phyloP scores from a whole-genome alignment of 2,888 invertebrate species.

The Dryobotodes eremita region DNA sequence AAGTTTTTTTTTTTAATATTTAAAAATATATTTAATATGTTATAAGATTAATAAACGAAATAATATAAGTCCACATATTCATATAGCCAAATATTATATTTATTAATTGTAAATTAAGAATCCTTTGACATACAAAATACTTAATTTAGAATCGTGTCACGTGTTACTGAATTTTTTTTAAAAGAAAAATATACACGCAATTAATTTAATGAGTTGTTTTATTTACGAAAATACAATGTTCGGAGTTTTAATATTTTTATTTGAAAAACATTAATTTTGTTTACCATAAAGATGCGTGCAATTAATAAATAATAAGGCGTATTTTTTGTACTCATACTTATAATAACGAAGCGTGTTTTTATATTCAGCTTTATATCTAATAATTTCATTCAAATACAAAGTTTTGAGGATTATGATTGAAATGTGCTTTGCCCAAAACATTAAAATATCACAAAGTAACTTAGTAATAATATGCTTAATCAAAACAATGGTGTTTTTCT shows the following conservation, averaged over 20 bases:
- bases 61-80: no score
- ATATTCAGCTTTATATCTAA: not conserved
- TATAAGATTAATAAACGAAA: no score
- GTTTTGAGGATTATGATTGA: not conserved
- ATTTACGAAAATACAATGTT: not conserved
- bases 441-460: not conserved
- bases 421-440: not conserved
- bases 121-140: conserved; percentile 10
- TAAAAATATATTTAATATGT: no score
- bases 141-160: no score
- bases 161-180: conserved; percentile 25
- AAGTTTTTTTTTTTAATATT: no score
- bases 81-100: not conserved
- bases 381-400: not conserved
- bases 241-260: conserved; percentile 2
- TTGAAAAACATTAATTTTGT: not conserved
- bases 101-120: conserved; percentile 21
- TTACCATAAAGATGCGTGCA: not conserved
- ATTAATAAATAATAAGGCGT: no score
- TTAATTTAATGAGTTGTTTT: conserved; percentile 22
- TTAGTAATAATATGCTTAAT: not conserved
- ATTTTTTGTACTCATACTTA: not conserved
- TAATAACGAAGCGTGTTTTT: not conserved
- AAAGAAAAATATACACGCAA: conserved; percentile 2
- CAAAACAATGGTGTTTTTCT: no score